Evolutionary conservation across 2,888 invertebrate genomes (phyloP).

Genomic region (Andrena trimmerana): DNA sequence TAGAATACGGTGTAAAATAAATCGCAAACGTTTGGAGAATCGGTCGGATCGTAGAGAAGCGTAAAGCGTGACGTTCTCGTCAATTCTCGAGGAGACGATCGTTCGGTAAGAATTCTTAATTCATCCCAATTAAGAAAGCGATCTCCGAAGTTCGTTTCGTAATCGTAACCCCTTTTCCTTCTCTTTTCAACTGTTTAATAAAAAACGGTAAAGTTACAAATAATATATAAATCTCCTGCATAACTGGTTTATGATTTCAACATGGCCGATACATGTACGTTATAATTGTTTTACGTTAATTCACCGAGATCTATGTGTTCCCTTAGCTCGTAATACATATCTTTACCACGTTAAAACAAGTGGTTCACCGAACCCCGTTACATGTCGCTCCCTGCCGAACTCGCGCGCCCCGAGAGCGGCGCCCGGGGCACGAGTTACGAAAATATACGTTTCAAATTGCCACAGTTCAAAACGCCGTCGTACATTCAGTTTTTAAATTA

Average conservation of each 20-base stretch:
- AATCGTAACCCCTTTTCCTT: constrained; percentile 49
- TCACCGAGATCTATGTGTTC: constrained; percentile 19
- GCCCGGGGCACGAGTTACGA: constrained; percentile 4
- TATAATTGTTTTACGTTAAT: constrained; percentile 6
- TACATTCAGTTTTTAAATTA: not conserved
- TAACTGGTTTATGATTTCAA: constrained; percentile 25
- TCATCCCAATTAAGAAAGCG: constrained; percentile 6
- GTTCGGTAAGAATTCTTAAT: not conserved
- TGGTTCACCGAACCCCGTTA: constrained; percentile 14
- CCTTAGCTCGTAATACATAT: constrained; percentile 28
- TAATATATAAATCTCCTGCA: constrained; percentile 20
- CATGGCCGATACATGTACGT: constrained; percentile 9
- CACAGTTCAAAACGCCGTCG: not conserved
- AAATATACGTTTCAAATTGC: constrained; percentile 18
- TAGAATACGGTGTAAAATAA: not conserved
- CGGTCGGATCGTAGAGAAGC: not conserved
- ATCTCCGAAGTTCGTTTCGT: constrained; percentile 9
- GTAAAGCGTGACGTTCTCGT: not conserved
- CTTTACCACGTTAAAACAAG: constrained; percentile 12
- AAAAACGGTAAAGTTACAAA: constrained; percentile 34
- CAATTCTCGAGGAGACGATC: not conserved
- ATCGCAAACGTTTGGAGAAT: not conserved
- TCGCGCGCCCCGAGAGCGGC: constrained; percentile 3
- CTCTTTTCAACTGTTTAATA: constrained; percentile 5
- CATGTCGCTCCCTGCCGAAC: not conserved